Percentiles rank a stretch among this genome's conserved stretches.
Conservation (phyloP, 2,888 invertebrate genomes). For the Papilio protenor region DNA sequence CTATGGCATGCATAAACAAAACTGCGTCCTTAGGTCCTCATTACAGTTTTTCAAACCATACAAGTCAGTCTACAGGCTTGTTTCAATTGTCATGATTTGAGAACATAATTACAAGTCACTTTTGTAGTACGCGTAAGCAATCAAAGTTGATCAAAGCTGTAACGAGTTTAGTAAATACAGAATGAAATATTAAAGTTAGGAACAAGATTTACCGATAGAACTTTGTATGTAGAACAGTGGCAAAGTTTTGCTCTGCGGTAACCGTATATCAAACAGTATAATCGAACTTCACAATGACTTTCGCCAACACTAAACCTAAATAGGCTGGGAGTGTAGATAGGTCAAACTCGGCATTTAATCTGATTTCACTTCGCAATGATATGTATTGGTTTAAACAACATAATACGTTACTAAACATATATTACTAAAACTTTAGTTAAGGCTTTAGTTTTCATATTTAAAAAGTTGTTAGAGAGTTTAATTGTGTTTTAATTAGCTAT, state of each 20-base stretch:
- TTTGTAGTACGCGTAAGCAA: background rate
- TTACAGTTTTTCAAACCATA: too few species aligned
- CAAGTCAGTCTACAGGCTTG: too few species aligned
- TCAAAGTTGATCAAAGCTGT: conserved; percentile 5
- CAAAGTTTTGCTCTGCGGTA: conserved; percentile 32
- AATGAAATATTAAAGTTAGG: conserved; percentile 2
- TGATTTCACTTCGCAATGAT: conserved; percentile 8
- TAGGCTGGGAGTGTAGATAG: conserved; percentile 21
- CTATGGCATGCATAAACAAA: too few species aligned
- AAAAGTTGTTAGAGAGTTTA: too few species aligned
- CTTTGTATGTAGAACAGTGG: conserved; percentile 8
- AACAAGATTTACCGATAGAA: conserved; percentile 14
- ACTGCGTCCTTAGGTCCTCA: too few species aligned
- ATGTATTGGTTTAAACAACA: background rate
- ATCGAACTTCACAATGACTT: conserved; percentile 38
- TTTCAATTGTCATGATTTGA: too few species aligned
- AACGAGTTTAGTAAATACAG: conserved; percentile 16
- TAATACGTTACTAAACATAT: background rate
- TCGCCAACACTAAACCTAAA: conserved; percentile 27
- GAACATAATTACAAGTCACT: background rate
- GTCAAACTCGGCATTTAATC: conserved; percentile 17
- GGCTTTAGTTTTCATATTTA: too few species aligned
- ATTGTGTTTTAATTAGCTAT: too few species aligned
- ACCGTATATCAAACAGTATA: conserved; percentile 35
- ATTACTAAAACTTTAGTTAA: background rate